Conservation (phyloP, 2,888 invertebrate species). For the Ormia ochracea region DNA sequence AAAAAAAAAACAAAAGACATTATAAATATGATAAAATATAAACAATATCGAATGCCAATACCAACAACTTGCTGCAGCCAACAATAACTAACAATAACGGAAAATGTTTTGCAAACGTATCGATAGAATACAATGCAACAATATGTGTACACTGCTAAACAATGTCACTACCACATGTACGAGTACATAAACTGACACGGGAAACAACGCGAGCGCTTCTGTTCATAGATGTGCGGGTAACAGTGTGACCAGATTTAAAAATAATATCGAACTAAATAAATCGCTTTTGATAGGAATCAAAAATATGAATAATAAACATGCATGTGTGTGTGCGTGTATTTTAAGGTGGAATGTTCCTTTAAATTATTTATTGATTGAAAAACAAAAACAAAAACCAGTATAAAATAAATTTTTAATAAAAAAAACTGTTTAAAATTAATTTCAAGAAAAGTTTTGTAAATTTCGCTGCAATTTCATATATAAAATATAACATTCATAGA, state of each 20-base stretch:
- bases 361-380: too few relatives aligned
- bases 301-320: too few relatives aligned
- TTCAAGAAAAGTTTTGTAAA: too few relatives aligned
- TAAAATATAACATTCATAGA: too few relatives aligned
- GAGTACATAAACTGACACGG: constrained; percentile 28
- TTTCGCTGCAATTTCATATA: too few relatives aligned
- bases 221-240: not conserved
- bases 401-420: too few relatives aligned
- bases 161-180: constrained; percentile 25
- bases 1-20: constrained; percentile 49
- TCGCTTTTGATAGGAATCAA: too few relatives aligned
- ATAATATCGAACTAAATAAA: too few relatives aligned
- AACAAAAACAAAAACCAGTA: too few relatives aligned
- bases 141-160: constrained; percentile 26
- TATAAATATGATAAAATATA: constrained; percentile 48
- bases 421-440: too few relatives aligned
- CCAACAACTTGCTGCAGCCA: constrained; percentile 45
- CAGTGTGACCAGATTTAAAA: not conserved
- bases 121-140: constrained; percentile 34
- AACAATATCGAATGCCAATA: constrained; percentile 60
- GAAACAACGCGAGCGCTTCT: not conserved
- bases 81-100: constrained; percentile 17
- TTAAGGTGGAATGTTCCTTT: too few relatives aligned
- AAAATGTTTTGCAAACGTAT: constrained; percentile 39
- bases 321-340: too few relatives aligned